phyloP scores from a whole-genome alignment of 1,140 invertebrate species.

The Papilio aristodemus region DNA sequence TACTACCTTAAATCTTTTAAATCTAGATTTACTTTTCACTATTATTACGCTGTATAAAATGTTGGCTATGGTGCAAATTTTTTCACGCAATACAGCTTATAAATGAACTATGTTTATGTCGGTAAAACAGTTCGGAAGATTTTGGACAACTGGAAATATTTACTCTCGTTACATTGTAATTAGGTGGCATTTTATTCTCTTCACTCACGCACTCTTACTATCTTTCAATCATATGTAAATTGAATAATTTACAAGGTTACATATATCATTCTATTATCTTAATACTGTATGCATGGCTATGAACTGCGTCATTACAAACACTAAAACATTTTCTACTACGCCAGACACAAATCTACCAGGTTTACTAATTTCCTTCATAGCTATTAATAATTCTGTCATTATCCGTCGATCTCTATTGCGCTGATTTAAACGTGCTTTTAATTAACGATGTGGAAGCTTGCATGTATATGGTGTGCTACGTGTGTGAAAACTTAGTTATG shows the following conservation, averaged over 20 bases:
- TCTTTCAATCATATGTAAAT: not conserved
- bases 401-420: constrained; percentile 19
- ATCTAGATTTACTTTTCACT: no score
- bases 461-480: constrained; percentile 29
- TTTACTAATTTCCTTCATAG: not conserved
- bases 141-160: no score
- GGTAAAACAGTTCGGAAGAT: no score
- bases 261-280: not conserved
- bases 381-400: not conserved
- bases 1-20: no score
- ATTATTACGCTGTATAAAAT: no score
- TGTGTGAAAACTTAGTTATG: constrained; percentile 9
- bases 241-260: not conserved
- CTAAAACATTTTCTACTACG: not conserved
- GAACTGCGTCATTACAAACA: not conserved
- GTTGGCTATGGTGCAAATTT: no score
- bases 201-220: constrained; percentile 15
- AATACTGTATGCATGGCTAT: constrained; percentile 3
- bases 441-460: constrained; percentile 30
- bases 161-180: constrained; percentile 11
- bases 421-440: constrained; percentile 26
- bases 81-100: no score
- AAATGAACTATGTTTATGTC: no score
- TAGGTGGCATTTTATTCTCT: constrained; percentile 17
- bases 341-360: not conserved